Base-by-base conservation (phyloP, 2,113 vertebrate genomes). In the Aldabrachelys gigantea region DNA sequence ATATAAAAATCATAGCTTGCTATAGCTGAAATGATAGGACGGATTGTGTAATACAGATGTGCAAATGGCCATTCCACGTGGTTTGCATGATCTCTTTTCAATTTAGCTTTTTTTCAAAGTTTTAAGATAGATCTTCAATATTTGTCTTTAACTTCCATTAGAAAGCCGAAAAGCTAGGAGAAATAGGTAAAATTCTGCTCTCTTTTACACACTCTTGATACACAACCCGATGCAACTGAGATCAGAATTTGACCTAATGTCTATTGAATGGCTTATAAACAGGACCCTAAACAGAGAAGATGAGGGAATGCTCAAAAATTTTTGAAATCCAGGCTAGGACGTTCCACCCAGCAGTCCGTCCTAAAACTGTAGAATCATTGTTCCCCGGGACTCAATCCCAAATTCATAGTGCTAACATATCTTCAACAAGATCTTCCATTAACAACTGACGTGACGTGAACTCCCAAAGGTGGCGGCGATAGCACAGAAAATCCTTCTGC, bases 11-110 rank as follows among this genome's bases (percentile, higher is more conserved):
- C 99, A 99, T 98, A 98, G 98, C 98, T 99, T 98, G 98, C 98
- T 99, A 98, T 98, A 98, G 97, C 98, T 98, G 99, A 99, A 99
- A 99, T 99, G 98, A 99, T 98, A 99, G 99, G 99, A 99, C 99
- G 99, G 99, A 99, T 99, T 99, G 98, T 98, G 98, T 98, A 97
- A 96, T 97, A 98, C 98, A 97, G 98, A 98, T 98, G 98, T 99
- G 99, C 98, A 98, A 98, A 97, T 97, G 98, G 97, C 97, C 95
- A 89, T 98, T 98, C 98, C 98, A 97, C 97, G 93, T 96, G 98
- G 98, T 98, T 98, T 97, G 96, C 89, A 93, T 96, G 97, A 97
- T 97, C 97, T 97, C 98, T 98, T 98, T 97, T 97, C 95, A 95
- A 98, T 96, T n/a, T 87, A 62, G 89, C 95, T 96, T 96, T 97